Evolutionary conservation across 2,113 vertebrate species (phyloP).

Genomic region (Menidia beryllina): DNA sequence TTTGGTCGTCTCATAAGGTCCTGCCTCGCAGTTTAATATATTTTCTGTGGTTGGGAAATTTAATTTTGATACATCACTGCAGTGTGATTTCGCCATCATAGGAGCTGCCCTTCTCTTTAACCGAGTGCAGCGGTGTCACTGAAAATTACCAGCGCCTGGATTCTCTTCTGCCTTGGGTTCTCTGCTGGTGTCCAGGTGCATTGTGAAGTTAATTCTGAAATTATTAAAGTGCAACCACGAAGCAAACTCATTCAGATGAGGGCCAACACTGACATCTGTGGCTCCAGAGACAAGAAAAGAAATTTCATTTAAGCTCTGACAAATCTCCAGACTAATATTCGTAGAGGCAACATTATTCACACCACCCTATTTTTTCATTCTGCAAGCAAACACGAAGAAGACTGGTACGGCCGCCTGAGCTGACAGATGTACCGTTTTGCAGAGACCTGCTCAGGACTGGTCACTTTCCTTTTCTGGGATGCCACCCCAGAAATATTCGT

Average conservation of each 20-base stretch:
- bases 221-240: slow-evolving; percentile 40
- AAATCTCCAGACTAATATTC: slow-evolving; percentile 52
- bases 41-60: too few species aligned
- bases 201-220: slow-evolving; percentile 45
- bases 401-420: slow-evolving; percentile 18
- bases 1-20: too few species aligned
- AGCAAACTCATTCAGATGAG: slow-evolving; percentile 37
- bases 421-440: slow-evolving; percentile 43
- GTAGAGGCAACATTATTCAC: slow-evolving; percentile 57
- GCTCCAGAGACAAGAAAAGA: slow-evolving; percentile 31
- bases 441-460: slow-evolving; percentile 37
- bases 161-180: slow-evolving; percentile 39
- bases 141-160: slow-evolving; percentile 21
- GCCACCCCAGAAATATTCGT: not conserved
- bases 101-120: too few species aligned
- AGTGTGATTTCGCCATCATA: too few species aligned
- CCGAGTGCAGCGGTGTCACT: slow-evolving; percentile 4
- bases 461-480: too few species aligned
- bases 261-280: slow-evolving; percentile 36
- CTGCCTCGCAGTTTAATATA: too few species aligned
- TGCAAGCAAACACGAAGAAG: slow-evolving; percentile 43
- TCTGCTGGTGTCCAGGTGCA: slow-evolving; percentile 33
- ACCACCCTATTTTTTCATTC: slow-evolving; percentile 32
- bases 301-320: slow-evolving; percentile 49
- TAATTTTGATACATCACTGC: too few species aligned